Evolutionary conservation across 2,888 invertebrate species (phyloP).

Genomic region (Eristalis arbustorum): DNA sequence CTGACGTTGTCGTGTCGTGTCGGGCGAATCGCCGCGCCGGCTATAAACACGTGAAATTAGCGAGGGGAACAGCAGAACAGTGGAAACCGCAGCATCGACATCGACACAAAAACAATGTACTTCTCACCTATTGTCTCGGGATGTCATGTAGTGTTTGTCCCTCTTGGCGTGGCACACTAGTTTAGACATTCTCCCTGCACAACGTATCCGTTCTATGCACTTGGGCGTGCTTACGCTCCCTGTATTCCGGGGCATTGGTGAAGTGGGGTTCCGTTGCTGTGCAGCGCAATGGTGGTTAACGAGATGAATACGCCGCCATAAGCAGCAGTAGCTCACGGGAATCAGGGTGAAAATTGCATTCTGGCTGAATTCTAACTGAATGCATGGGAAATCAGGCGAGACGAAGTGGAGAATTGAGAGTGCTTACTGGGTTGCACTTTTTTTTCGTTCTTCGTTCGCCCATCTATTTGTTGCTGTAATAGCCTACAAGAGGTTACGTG

Average conservation of each 20-base stretch:
- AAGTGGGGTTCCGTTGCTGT: conserved; percentile 51
- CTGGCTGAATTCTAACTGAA: conserved; percentile 1
- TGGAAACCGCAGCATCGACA: conserved; percentile 66
- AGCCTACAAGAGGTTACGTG: conserved; percentile 24
- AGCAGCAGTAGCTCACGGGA: not conserved
- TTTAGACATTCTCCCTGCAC: conserved; percentile 8
- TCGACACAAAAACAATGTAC: conserved; percentile 51
- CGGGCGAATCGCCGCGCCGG: conserved; percentile 31
- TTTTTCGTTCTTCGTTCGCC: not conserved
- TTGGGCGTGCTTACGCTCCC: conserved; percentile 18
- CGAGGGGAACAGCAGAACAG: conserved; percentile 29
- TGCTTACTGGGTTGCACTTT: conserved; percentile 61
- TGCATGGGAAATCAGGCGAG: conserved; percentile 61
- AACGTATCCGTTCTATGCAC: conserved; percentile 15
- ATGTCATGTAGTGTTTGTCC: conserved; percentile 19
- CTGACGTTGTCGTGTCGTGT: not conserved
- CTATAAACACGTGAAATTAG: conserved; percentile 67
- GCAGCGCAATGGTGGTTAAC: conserved; percentile 62
- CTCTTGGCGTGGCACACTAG: conserved; percentile 10
- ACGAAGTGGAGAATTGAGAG: conserved; percentile 49
- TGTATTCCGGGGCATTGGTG: conserved; percentile 35
- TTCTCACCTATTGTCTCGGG: conserved; percentile 65
- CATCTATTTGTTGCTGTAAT: not conserved
- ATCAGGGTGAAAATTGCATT: conserved; percentile 47
- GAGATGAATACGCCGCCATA: conserved; percentile 55